phyloP scores from a whole-genome alignment of 2,888 invertebrate species.

The Ctena decussata region DNA sequence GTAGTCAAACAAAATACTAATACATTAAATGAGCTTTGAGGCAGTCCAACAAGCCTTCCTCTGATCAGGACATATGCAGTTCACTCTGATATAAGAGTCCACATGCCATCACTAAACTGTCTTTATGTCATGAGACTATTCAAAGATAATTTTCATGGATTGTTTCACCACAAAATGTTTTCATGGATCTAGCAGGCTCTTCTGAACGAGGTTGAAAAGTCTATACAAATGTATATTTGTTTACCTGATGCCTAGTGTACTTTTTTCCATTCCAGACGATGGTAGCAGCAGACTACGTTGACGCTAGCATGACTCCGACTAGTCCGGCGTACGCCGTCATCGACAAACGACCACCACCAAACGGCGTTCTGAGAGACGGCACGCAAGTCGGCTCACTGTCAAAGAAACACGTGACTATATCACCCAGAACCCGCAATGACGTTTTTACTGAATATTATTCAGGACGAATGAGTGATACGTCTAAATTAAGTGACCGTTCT shows the following conservation, averaged over 20 bases:
- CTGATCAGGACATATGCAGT: too few relatives aligned
- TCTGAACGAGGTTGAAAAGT: too few relatives aligned
- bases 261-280: conserved; percentile 48
- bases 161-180: too few relatives aligned
- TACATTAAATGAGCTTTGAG: too few relatives aligned
- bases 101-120: too few relatives aligned
- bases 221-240: too few relatives aligned
- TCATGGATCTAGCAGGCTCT: too few relatives aligned
- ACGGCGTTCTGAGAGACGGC: conserved; percentile 70
- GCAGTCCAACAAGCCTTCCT: too few relatives aligned
- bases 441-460: conserved; percentile 13
- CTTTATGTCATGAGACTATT: too few relatives aligned
- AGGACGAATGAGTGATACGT: conserved; percentile 29
- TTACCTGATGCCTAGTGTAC: neutral
- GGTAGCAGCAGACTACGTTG: conserved; percentile 54
- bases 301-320: conserved; percentile 62
- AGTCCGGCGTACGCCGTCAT: conserved; percentile 67
- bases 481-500: neutral
- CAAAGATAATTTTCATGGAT: too few relatives aligned
- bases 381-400: conserved; percentile 61
- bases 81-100: too few relatives aligned
- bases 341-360: conserved; percentile 72
- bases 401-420: conserved; percentile 79
- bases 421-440: conserved; percentile 46
- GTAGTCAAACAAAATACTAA: too few relatives aligned